A percentile compares a stretch with the other conserved stretches of the same genome.
phyloP scores from a whole-genome alignment of 1,140 invertebrate species.

The Euglossa dilemma region DNA sequence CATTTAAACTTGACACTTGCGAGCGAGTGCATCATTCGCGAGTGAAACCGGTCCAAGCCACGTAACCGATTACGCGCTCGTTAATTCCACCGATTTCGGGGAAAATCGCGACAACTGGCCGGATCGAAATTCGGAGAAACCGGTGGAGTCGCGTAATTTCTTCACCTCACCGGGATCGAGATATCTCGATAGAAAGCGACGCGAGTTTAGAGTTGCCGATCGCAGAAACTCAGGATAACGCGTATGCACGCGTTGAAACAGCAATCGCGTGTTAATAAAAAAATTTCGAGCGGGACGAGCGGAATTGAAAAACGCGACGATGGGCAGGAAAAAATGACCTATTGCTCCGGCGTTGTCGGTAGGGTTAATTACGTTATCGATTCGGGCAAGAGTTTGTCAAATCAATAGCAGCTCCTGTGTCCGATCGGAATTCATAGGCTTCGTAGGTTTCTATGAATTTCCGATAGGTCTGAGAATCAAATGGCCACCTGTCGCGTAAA shows the following conservation, averaged over 20 bases:
- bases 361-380: constrained; percentile 4
- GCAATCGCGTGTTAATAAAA: no score
- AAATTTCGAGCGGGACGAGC: neutral
- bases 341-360: accelerated
- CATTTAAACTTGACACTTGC: constrained; percentile 50
- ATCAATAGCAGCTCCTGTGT: neutral
- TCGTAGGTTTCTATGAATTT: constrained; percentile 28
- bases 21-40: neutral
- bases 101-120: neutral
- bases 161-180: no score
- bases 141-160: no score
- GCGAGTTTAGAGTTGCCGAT: no score
- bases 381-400: constrained; percentile 12
- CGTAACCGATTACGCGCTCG: constrained; percentile 17
- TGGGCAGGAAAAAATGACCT: neutral
- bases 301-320: neutral
- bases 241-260: no score
- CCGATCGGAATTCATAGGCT: constrained; percentile 21
- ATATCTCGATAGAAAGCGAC: no score
- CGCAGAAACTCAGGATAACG: no score
- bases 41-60: constrained; percentile 40
- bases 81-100: neutral
- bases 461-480: constrained; percentile 33
- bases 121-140: no score
- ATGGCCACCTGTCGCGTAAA: constrained; percentile 59